Conservation (phyloP, 2,113 vertebrate species). For the Gymnocephalus cernua region DNA sequence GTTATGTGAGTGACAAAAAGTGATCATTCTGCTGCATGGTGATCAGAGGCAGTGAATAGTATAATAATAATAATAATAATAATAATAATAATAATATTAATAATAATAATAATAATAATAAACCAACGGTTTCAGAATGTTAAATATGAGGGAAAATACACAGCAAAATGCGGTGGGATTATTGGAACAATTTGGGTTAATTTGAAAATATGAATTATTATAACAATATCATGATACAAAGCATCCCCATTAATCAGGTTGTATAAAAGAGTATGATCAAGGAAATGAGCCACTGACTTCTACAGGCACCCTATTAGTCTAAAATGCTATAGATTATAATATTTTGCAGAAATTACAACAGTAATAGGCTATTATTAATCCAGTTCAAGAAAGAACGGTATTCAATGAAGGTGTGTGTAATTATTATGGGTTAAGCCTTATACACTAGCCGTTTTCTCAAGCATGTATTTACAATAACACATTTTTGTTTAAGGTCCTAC, state of each 20-base stretch:
- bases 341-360: background rate
- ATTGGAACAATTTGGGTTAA: background rate
- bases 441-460: background rate
- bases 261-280: background rate
- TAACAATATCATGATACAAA: background rate
- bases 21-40: background rate
- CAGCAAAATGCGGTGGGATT: background rate
- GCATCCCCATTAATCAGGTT: background rate
- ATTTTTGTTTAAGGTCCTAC: background rate
- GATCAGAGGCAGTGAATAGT: background rate
- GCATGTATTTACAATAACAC: background rate
- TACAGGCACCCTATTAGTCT: background rate
- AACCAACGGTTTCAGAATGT: background rate
- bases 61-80: slow-evolving; percentile 15
- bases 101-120: slow-evolving; percentile 23
- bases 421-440: background rate
- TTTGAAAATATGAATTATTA: background rate
- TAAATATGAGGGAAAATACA: background rate
- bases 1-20: slow-evolving; percentile 2
- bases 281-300: background rate
- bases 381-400: background rate
- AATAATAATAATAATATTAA: slow-evolving; percentile 25
- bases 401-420: background rate
- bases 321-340: background rate
- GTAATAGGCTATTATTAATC: background rate